Evolutionary conservation across 2,888 invertebrate genomes (phyloP), one percentile per base, ranked within the genome.

Genomic region (Ormyrus rosae): DNA sequence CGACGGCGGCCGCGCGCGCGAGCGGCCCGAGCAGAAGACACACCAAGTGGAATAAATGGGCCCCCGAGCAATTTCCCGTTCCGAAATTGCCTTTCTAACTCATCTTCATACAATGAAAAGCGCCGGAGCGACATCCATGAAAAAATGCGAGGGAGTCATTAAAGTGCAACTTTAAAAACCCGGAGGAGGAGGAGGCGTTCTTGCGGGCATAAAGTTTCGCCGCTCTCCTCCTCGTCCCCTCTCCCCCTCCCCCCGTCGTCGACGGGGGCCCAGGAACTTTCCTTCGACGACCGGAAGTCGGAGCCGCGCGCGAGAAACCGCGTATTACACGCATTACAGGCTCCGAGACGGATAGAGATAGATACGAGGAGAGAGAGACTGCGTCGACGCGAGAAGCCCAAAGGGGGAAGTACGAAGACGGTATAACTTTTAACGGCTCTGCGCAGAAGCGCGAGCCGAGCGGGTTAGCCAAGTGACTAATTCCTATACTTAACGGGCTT

Each of bases 71-170:
- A 78, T 81, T 78, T 72, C 9, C 75, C 75, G 67, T 78, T 76
- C 67, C 68, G 63, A 81, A 81, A 78, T 75, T 78, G 63, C 74
- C 68, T 75, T 70, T 76, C 80, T 65, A 68, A 67, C 81, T 81
- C 74, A 81, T 81, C 78, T 78, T 81, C 81, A 81, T 74, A 78
- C 78, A 81, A 81, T 78, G 75, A 78, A 19, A 58, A 69, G 58
- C 48, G 65, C 34, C 9, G 19, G 50, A 68, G 72, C 48, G 72
- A 68, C 53, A 72, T 63, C 51, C 77, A 73, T 81, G 19, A 34
- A 45, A 63, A 64, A 63, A 63, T 73, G 77, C 73, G 73, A 69
- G 73, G 75, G 72, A 76, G 68, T 81, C 76, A 81, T 81, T 81
- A 81, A 80, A 80, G 19, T 46, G 68, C 46, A 69, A 56, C 64